phyloP scores from a whole-genome alignment of 2,888 invertebrate species.

The Clepsis dumicolana region DNA sequence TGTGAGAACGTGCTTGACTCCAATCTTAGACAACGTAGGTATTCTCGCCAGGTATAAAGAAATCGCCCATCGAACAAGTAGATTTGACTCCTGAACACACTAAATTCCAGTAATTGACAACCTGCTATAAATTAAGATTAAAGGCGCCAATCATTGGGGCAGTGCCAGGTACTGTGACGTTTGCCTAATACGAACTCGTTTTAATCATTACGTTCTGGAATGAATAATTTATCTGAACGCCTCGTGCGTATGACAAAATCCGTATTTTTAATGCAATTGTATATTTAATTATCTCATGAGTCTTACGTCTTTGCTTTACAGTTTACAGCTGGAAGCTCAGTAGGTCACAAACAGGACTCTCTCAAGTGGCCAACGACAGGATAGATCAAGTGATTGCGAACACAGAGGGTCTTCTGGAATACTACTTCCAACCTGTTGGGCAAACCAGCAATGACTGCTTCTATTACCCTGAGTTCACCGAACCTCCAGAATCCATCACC shows the following conservation, averaged over 20 bases:
- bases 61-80: too few relatives aligned
- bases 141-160: too few relatives aligned
- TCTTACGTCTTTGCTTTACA: conserved; percentile 23
- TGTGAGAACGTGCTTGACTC: conserved; percentile 67
- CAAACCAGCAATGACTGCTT: conserved; percentile 45
- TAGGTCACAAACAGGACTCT: conserved; percentile 35
- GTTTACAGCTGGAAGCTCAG: conserved; percentile 50
- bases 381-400: conserved; percentile 37
- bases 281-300: too few relatives aligned
- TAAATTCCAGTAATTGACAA: too few relatives aligned
- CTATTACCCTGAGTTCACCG: conserved; percentile 42
- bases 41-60: neutral
- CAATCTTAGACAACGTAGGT: conserved; percentile 27
- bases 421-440: conserved; percentile 41
- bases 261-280: too few relatives aligned
- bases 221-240: too few relatives aligned
- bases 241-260: too few relatives aligned
- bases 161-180: too few relatives aligned
- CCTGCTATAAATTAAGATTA: too few relatives aligned
- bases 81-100: too few relatives aligned
- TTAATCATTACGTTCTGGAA: too few relatives aligned
- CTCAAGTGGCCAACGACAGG: conserved; percentile 21
- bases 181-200: too few relatives aligned
- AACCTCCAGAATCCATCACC: conserved; percentile 43
- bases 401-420: conserved; percentile 34